A percentile compares a stretch with the other conserved stretches of the same genome.
phyloP scores from a whole-genome alignment of 1,140 invertebrate genomes.

The Heliconius melpomene region DNA sequence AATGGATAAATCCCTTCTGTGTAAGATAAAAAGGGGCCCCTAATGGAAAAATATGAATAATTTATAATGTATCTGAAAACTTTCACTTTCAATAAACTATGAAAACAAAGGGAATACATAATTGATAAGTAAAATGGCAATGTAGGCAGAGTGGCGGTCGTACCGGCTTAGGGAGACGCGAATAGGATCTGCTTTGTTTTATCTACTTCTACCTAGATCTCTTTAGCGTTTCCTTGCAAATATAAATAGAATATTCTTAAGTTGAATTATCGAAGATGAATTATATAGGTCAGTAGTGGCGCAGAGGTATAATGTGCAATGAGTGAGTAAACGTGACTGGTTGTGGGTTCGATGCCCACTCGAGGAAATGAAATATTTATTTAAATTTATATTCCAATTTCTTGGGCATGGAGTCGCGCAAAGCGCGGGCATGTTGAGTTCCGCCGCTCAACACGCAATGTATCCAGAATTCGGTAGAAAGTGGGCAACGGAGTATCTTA shows the following conservation, averaged over 20 bases:
- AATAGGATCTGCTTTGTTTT: constrained; percentile 5
- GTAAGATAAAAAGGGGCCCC: constrained; percentile 29
- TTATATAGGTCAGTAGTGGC: too few species aligned
- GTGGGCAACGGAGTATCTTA: too few species aligned
- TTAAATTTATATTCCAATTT: too few species aligned
- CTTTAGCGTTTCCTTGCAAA: background rate
- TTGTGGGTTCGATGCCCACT: too few species aligned
- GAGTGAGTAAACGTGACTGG: too few species aligned
- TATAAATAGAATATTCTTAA: background rate
- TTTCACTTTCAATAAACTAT: constrained; percentile 26
- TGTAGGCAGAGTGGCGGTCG: constrained; percentile 16
- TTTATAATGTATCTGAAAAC: constrained; percentile 32
- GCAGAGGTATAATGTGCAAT: too few species aligned
- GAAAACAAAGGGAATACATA: constrained; percentile 16
- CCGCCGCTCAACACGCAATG: too few species aligned
- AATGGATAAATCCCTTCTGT: constrained; percentile 34
- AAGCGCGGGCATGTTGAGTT: too few species aligned
- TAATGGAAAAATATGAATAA: constrained; percentile 39
- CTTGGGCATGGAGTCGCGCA: too few species aligned
- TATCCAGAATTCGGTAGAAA: too few species aligned
- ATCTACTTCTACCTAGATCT: background rate
- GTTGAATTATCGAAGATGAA: too few species aligned
- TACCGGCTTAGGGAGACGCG: constrained; percentile 20
- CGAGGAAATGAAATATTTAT: too few species aligned
- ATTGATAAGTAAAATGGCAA: constrained; percentile 16